Conservation (phyloP, 2,113 vertebrate genomes). For the Thamnaconus septentrionalis region DNA sequence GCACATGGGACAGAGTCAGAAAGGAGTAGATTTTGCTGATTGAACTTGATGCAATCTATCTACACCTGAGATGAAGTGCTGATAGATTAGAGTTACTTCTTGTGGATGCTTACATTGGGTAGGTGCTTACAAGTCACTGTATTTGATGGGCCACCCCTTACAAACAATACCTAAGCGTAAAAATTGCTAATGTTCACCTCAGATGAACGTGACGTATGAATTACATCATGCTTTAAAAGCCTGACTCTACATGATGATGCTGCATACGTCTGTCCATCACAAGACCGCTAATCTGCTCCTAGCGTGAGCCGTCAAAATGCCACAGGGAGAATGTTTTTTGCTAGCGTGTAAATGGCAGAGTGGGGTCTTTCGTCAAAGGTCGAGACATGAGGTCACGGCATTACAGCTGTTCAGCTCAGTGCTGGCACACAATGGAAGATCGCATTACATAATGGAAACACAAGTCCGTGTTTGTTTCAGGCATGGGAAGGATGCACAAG, state of each 20-base stretch:
- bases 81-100: no score
- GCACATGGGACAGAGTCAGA: no score
- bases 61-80: no score
- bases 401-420: slow-evolving; percentile 15
- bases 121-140: no score
- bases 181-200: no score
- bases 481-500: not conserved
- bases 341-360: not conserved
- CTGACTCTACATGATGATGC: not conserved
- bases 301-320: not conserved
- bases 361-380: slow-evolving; percentile 5
- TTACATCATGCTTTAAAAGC: not conserved
- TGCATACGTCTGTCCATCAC: slow-evolving; percentile 25
- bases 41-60: no score
- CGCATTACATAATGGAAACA: slow-evolving; percentile 35
- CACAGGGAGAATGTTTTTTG: not conserved
- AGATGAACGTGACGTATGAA: no score
- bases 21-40: no score
- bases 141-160: no score
- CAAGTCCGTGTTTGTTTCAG: slow-evolving; percentile 33
- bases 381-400: slow-evolving; percentile 22
- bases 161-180: no score
- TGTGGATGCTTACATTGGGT: no score
- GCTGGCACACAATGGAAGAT: slow-evolving; percentile 18
- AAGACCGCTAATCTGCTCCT: slow-evolving; percentile 18